A percentile compares a stretch with the other conserved stretches of the same genome.
Evolutionary conservation across 2,797 vertebrate genomes (phyloP).

Genomic region (Chrysocyon brachyurus): DNA sequence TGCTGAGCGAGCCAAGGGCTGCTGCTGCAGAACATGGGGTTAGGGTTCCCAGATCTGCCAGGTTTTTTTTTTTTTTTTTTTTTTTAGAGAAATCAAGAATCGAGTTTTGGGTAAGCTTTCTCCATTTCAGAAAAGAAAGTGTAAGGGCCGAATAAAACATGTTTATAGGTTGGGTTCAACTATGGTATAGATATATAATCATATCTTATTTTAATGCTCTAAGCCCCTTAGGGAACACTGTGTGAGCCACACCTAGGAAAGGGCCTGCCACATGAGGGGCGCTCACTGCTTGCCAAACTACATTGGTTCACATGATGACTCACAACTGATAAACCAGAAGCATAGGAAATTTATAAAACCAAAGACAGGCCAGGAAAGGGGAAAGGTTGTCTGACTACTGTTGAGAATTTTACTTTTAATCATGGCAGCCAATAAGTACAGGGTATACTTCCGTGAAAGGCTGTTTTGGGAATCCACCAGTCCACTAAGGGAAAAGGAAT

Average conservation of each 20-base stretch:
- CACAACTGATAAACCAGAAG: background rate
- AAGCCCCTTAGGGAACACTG: background rate
- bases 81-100: background rate
- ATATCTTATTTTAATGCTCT: background rate
- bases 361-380: fast-evolving
- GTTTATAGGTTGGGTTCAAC: background rate
- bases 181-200: background rate
- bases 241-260: background rate
- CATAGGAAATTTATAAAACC: background rate
- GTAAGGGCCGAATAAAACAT: background rate
- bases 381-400: background rate
- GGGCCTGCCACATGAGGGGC: fast-evolving
- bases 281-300: background rate
- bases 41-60: no score
- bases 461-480: background rate
- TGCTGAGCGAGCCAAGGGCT: fast-evolving
- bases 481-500: background rate
- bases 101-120: background rate
- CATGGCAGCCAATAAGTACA: background rate
- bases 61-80: background rate
- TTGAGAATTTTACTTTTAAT: background rate
- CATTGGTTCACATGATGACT: background rate
- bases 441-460: background rate
- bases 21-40: fast-evolving
- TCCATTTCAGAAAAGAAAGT: background rate